Evolutionary conservation across 2,113 vertebrate species (phyloP).

Genomic region (human (Homo sapiens)): DNA sequence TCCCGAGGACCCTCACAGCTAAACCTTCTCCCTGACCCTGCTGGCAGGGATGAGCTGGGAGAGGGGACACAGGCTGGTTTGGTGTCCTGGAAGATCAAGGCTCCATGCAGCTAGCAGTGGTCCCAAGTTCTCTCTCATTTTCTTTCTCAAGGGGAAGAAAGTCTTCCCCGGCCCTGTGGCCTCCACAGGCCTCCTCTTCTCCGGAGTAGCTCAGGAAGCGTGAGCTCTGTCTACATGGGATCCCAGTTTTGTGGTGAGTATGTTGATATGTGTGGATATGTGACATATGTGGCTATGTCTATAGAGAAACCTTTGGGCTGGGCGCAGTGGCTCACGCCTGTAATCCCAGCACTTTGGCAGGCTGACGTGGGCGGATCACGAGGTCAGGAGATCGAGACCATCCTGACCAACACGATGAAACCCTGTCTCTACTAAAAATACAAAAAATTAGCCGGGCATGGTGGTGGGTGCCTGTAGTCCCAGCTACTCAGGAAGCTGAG

Average conservation of each 20-base stretch:
- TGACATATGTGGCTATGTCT: no score
- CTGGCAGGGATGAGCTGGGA: not conserved
- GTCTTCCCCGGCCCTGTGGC: not conserved
- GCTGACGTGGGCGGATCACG: no score
- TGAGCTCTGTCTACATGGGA: not conserved
- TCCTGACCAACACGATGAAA: no score
- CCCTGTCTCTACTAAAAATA: no score
- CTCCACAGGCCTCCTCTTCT: not conserved
- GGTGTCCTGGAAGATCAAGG: not conserved
- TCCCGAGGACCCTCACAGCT: not conserved
- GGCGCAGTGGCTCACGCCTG: no score
- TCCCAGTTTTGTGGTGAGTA: not conserved
- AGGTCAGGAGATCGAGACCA: no score
- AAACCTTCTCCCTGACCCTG: not conserved
- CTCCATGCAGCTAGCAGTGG: not conserved
- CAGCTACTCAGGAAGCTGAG: no score
- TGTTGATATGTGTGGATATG: not conserved
- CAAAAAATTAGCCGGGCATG: no score
- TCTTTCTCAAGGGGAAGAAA: not conserved
- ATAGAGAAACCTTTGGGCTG: not conserved
- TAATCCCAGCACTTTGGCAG: no score
- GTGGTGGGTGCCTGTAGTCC: no score
- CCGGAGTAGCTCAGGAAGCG: not conserved
- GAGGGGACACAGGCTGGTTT: fast-evolving
- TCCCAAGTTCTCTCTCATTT: not conserved